Conservation (phyloP, 2,113 vertebrate species). For the Platysteira castanea region DNA sequence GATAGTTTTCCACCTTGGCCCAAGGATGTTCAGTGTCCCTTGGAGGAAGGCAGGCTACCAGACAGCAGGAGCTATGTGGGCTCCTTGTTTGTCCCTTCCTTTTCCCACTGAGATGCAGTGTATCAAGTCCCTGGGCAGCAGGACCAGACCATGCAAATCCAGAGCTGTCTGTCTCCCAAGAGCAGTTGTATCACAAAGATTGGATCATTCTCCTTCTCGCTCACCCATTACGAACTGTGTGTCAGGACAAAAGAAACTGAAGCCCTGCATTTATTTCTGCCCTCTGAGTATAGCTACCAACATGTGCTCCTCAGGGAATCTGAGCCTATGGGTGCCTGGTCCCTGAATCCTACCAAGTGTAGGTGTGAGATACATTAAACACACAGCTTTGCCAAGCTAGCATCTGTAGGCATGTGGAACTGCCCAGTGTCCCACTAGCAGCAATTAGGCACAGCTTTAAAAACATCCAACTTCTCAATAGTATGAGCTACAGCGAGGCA, state of each 20-base stretch:
- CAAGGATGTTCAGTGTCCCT: fast-evolving
- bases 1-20: not conserved
- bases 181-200: not conserved
- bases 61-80: not conserved
- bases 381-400: not conserved
- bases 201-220: not conserved
- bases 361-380: not conserved
- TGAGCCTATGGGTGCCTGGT: not conserved
- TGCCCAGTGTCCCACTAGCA: not conserved
- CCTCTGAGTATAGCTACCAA: not conserved
- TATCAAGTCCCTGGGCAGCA: not conserved
- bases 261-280: not conserved
- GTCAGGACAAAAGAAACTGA: not conserved
- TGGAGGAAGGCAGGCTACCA: not conserved
- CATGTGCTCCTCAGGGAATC: not conserved
- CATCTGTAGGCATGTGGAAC: not conserved
- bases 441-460: not conserved
- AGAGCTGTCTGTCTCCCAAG: not conserved
- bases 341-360: not conserved
- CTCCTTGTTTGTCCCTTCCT: not conserved
- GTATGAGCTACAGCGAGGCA: not conserved
- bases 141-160: not conserved
- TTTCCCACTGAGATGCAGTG: not conserved
- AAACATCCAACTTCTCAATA: not conserved
- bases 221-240: not conserved